A percentile compares a stretch with the other conserved stretches of the same genome.
These are phyloP conservation scores for Chlorospingus flavigularis DNA, from an alignment of 2,797 vertebrate species.

Conservation along the genomic window DNA sequence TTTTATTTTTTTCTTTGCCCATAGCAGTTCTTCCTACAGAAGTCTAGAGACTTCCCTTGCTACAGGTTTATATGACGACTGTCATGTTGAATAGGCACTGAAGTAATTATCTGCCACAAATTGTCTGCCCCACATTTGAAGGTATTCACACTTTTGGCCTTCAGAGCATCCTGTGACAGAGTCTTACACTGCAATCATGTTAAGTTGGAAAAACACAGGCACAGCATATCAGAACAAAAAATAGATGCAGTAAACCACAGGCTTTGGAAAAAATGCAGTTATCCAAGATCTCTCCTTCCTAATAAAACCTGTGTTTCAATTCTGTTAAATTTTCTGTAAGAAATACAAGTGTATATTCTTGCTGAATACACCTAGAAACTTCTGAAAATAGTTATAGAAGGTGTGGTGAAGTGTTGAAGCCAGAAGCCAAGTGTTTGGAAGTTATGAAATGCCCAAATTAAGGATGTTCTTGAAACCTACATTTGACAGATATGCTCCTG, in stretches of 20 bases:
- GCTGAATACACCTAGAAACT: not conserved
- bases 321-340: not conserved
- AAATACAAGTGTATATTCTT: not conserved
- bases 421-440: not conserved
- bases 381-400: not conserved
- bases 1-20: not conserved
- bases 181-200: not conserved
- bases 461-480: not conserved
- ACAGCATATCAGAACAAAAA: not conserved
- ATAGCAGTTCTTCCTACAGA: not conserved
- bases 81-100: not conserved
- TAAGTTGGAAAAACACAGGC: not conserved
- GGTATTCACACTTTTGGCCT: not conserved
- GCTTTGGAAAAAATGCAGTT: not conserved
- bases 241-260: not conserved
- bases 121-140: not conserved
- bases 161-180: not conserved
- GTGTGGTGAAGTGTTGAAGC: not conserved
- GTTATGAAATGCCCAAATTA: not conserved
- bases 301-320: not conserved
- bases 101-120: constrained; percentile 14
- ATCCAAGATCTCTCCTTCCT: not conserved
- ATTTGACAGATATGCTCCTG: not conserved
- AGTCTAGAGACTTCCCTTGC: not conserved
- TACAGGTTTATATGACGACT: not conserved